These are phyloP conservation scores for Bucco capensis DNA, from an alignment of 2,113 vertebrate genomes.

Conservation along the genomic window DNA sequence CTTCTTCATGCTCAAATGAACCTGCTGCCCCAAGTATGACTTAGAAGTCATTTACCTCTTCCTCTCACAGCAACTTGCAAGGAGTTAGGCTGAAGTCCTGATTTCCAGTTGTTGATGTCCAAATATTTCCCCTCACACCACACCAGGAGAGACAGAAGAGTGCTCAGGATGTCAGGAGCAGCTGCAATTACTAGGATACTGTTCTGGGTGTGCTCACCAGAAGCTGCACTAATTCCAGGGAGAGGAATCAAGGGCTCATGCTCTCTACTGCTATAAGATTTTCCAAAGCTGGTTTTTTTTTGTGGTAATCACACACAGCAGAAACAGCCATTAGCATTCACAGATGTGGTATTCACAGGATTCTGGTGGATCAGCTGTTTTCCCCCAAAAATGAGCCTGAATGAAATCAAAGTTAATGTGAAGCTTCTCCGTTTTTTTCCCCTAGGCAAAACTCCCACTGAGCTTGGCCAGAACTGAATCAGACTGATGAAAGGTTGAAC, in stretches of 20 bases:
- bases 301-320: neutral
- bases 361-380: slow-evolving; percentile 1
- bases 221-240: neutral
- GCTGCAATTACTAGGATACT: neutral
- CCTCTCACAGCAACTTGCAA: neutral
- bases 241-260: neutral
- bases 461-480: neutral
- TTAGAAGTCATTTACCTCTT: neutral
- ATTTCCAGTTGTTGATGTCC: fast-evolving
- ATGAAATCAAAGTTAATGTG: slow-evolving; percentile 9
- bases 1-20: fast-evolving
- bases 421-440: neutral
- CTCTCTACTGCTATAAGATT: neutral
- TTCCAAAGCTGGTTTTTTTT: neutral
- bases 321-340: neutral
- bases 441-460: slow-evolving; percentile 5
- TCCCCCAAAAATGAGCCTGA: neutral
- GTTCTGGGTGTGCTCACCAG: neutral
- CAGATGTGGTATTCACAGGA: neutral
- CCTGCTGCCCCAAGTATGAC: too few relatives aligned
- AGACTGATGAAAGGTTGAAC: neutral
- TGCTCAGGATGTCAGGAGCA: neutral
- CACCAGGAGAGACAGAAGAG: fast-evolving
- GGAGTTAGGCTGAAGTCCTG: neutral
- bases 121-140: neutral